Base-by-base conservation (phyloP, 2,113 vertebrate genomes). In the Origma solitaria region DNA sequence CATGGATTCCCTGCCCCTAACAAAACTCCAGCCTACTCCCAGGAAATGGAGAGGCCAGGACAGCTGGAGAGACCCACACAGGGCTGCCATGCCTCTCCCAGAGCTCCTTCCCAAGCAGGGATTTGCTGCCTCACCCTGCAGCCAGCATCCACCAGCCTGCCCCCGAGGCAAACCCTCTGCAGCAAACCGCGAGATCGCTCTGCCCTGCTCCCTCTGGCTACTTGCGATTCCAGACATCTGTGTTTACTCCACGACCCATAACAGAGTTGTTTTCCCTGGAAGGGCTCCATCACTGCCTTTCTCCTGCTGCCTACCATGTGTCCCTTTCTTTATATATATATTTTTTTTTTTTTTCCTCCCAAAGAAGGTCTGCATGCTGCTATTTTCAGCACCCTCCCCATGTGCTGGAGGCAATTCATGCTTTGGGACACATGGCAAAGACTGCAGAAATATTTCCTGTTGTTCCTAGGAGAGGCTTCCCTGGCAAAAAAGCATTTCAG, bases 381-480 rank as follows among this genome's bases (percentile, higher is more conserved):
- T 94, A 95, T 92, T 96, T 95, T 93, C 95, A 91, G 86, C 76
- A 24, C 58, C 89, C 40, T 94, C 65, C 23, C 91, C 91, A 70
- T 72, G 82, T 96, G 94, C 68, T 90, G 92, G 88, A 95, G 94
- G 92, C 92, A 94, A 88, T 83, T 93, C 75, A 66, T 44, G 33
- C 76, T 89, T 90, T 37, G 72, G 76, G 79, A 81, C 86, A 90
- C 89, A 95, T 80, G 95, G 85, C 56, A 70, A 75, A 60, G 87
- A 45, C 95, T 94, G 45, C 70, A 96, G 94, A 95, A 96, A 92
- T 96, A 97, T 88, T 96, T 94, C 92, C 95, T 93, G 92, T 96
- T 93, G 69, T 85, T 83, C n/a, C 81, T 33, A 18, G n/a, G 40
- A 88, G 15, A 14, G 16, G 30, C 9, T 92, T 86, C 31, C 69